Base-by-base conservation (phyloP, 2,113 vertebrate genomes). In the Salvelinus namaycush region DNA sequence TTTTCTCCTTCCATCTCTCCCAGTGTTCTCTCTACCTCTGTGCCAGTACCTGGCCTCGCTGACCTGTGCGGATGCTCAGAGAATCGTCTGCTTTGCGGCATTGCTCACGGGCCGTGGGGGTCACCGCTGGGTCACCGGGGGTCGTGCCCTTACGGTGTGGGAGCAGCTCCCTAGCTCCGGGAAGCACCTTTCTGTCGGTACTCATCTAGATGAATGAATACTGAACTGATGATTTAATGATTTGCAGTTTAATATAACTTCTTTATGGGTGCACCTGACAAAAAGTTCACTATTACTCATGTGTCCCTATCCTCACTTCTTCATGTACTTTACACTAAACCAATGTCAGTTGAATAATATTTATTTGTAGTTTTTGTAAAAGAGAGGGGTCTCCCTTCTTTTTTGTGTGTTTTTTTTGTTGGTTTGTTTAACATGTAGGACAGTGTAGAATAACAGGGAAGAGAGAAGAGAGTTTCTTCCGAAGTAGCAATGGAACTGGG, bases 81-180 rank as follows among this genome's bases (percentile, higher is more conserved):
- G 94, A 82, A 87, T 93, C 74, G 90, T 95, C 12, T 93, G 94
- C 82, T 91, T 94, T n/a, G 88, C 93, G 0, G 49, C 92, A 0
- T 95, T 93, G 94, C 90, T 91, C 59, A 95, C 93, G 0, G 86
- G 91, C 26, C 93, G 94, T 3, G 94, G 93, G 72, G 91, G 88
- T 78, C 94, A 94, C 79, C 92, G 93, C 22, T 95, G 93, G 94
- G 93, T 95, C 75, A 93, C 90, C 0, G 94, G 94, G 31, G 94
- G 94, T 72, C 89, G 80, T 11, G 75, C 80, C 60, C 92, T 95
- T 20, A 82, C 90, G 0, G 94, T 94, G 18, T 94, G 92, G 93
- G 93, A 95, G 89, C 92, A 94, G 89, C 90, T 95, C 66, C 87
- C 92, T 16, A 86, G 77, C 24, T 91, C 90, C n/a, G 84, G 77